These are phyloP conservation scores for Lasioglossum oenotherae DNA, from an alignment of 2,888 invertebrate genomes.

Conservation along the genomic window DNA sequence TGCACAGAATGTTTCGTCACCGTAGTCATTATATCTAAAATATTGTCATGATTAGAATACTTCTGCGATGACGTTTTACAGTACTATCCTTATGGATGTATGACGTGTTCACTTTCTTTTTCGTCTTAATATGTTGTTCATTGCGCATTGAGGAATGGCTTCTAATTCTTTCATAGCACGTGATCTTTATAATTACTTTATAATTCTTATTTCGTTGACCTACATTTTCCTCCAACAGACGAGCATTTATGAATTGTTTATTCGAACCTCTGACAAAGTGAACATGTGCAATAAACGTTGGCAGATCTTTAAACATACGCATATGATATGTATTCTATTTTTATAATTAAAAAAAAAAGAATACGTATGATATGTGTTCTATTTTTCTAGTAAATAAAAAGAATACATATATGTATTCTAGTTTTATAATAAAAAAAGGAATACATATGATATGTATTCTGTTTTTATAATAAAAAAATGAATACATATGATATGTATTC, in stretches of 20 bases:
- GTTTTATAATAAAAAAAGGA: too few species aligned
- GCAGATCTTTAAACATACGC: background rate
- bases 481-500: too few species aligned
- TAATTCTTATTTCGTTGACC: background rate
- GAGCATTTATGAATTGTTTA: background rate
- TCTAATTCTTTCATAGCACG: conserved; percentile 31
- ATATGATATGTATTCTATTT: background rate
- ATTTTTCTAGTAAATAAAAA: background rate
- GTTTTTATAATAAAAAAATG: too few species aligned
- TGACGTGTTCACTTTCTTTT: conserved; percentile 47
- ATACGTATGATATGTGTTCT: too few species aligned
- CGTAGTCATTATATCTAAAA: conserved; percentile 21
- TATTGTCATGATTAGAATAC: conserved; percentile 21
- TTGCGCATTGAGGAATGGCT: background rate
- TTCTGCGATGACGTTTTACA: conserved; percentile 30
- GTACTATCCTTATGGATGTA: background rate
- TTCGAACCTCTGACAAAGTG: background rate
- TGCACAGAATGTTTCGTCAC: conserved; percentile 12
- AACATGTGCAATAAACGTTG: background rate
- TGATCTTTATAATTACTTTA: background rate
- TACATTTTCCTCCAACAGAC: background rate
- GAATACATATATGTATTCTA: too few species aligned
- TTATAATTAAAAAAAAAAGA: background rate
- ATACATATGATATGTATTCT: too few species aligned
- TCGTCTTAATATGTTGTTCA: conserved; percentile 7